Percentiles rank a stretch among this genome's conserved stretches.
phyloP scores from a whole-genome alignment of 35 echinoderm and acorn worm species.

The Heliocidaris erythrogramma region DNA sequence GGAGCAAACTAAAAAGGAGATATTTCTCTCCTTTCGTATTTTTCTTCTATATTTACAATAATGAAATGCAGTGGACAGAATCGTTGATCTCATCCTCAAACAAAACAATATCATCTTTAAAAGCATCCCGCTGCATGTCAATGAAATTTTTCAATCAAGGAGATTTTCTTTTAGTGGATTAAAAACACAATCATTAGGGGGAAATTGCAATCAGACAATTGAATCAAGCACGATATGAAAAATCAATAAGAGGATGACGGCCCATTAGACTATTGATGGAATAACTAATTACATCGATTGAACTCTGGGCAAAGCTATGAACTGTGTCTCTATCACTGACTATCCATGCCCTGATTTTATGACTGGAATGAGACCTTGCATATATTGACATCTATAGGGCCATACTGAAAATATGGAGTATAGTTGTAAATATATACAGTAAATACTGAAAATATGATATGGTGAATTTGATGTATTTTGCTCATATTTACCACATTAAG shows the following conservation, averaged over 20 bases:
- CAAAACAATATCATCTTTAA: not conserved
- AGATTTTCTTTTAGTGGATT: conserved; percentile 4
- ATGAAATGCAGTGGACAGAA: not conserved
- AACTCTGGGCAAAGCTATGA: not conserved
- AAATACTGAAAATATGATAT: no score
- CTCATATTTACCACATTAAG: no score
- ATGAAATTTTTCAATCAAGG: not conserved
- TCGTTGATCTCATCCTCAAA: not conserved
- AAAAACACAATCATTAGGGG: conserved; percentile 3
- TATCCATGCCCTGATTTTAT: not conserved
- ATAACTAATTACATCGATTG: conserved; percentile 39
- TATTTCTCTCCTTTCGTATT: no score
- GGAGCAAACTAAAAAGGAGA: no score
- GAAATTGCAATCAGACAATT: conserved; percentile 22
- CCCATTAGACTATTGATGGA: conserved; percentile 20
- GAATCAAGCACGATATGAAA: conserved; percentile 18
- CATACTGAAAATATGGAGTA: no score
- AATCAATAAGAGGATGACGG: conserved; percentile 16
- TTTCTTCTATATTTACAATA: no score
- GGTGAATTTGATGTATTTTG: no score
- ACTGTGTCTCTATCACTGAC: not conserved
- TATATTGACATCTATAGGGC: not conserved
- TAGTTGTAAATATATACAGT: no score
- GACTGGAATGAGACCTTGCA: not conserved
- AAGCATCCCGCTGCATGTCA: not conserved